phyloP scores from a whole-genome alignment of 2,888 invertebrate species.

The Sturmia bella region DNA sequence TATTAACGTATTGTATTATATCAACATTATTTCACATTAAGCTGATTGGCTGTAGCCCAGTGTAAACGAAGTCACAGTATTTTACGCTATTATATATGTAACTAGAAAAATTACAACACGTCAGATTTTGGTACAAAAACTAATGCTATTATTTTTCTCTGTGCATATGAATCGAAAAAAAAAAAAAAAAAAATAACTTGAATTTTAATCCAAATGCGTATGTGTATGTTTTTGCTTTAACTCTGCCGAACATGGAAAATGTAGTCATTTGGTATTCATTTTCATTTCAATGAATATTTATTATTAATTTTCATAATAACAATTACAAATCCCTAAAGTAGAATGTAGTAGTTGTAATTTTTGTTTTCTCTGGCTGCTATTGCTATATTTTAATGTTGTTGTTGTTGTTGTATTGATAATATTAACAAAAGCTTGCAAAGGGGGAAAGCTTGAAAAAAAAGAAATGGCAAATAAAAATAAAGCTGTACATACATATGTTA shows the following conservation, averaged over 20 bases:
- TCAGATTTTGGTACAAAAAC: too few species aligned
- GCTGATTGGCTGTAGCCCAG: too few species aligned
- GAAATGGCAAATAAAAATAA: constrained; percentile 6
- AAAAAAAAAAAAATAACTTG: too few species aligned
- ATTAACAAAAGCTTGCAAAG: constrained; percentile 35
- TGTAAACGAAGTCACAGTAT: too few species aligned
- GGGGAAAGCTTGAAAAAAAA: not conserved
- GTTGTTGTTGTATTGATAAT: constrained; percentile 25
- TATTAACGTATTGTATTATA: too few species aligned
- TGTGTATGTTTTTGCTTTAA: constrained; percentile 16
- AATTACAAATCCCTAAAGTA: constrained; percentile 66
- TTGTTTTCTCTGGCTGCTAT: constrained; percentile 22
- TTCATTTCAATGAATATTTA: constrained; percentile 62
- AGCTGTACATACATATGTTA: constrained; percentile 8
- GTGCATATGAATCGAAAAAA: too few species aligned
- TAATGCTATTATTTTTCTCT: too few species aligned
- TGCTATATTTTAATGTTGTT: constrained; percentile 12
- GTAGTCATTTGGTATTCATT: constrained; percentile 30
- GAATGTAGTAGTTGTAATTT: constrained; percentile 4
- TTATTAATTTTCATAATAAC: constrained; percentile 67
- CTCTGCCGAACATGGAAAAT: constrained; percentile 21
- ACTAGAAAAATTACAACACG: too few species aligned
- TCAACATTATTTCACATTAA: too few species aligned
- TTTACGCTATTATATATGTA: too few species aligned
- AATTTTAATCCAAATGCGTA: constrained; percentile 5